Base-by-base conservation (phyloP, 2,113 vertebrate genomes). In the Poeciliopsis prolifica region DNA sequence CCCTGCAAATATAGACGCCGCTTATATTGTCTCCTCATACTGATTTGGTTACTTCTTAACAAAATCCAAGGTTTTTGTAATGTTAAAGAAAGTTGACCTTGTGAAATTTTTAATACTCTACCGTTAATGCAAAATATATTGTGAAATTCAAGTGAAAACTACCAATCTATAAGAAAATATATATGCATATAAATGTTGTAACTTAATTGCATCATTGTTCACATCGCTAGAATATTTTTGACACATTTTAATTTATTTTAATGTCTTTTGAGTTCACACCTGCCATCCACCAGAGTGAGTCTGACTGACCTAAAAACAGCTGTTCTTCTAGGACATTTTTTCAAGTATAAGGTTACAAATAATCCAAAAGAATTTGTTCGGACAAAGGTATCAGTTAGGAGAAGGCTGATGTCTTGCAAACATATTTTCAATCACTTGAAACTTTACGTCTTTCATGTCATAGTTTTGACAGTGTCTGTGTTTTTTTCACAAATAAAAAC, bases 21-120 rank as follows among this genome's bases (percentile, higher is more conserved):
- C 69, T 42, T 74, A 14, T 68, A 40, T 80, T 71, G 64, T 67
- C 60, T 73, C 10, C 69, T 82, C 70, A 61, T 75, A 61, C 68
- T 71, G 22, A 58, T 37, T 37, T 37, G 35, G 10, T 37, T 37
- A 61, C 63, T 69, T 61, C 35, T 74, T 6, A n/a, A 61, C 19
- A 48, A 58, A 58, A n/a, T 58, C 8, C 51, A n/a, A 58, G 24
- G 51, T n/a, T 58, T 58, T n/a, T 58, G 22, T n/a, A 6, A 58
- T n/a, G 22, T 58, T 24, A 24, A n/a, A 58, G 19, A n/a, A 26
- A 60, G 72, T 51, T 73, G 35, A 67, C 29, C 19, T 10, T 33
- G 42, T 74, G 60, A 26, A 37, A 31, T 51, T 54, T 2, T 33
- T 51, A 44, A 10, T 28, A 44, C 17, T 58, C 9, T 17, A 3